Conservation (phyloP, 2,888 invertebrate species). For the Gymnosoma rotundatum region DNA sequence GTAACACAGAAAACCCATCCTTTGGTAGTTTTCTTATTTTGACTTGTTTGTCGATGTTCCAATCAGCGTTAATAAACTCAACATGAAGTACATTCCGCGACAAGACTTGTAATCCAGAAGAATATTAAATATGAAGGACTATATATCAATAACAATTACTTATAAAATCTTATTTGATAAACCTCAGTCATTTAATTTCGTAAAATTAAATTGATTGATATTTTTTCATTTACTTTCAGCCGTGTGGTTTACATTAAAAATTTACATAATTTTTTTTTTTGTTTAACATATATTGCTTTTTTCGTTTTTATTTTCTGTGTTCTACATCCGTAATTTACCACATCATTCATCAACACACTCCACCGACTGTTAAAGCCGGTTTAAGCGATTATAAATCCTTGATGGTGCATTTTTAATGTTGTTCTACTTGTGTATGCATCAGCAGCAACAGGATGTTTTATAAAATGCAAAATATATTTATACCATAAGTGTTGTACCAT, state of each 20-base stretch:
- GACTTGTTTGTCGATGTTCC: too few relatives aligned
- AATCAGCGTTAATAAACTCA: too few relatives aligned
- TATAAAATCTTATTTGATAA: too few relatives aligned
- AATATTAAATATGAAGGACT: too few relatives aligned
- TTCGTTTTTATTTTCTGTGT: neutral
- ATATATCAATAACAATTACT: too few relatives aligned
- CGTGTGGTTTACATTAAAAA: constrained; percentile 61
- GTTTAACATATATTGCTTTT: neutral
- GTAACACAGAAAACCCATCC: too few relatives aligned
- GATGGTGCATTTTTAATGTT: constrained; percentile 32
- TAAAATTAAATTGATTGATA: constrained; percentile 29
- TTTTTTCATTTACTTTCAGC: constrained; percentile 42
- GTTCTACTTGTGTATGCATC: constrained; percentile 44
- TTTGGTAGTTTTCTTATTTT: too few relatives aligned
- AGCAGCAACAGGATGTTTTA: constrained; percentile 60
- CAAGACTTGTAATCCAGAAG: too few relatives aligned
- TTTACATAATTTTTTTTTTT: constrained; percentile 25
- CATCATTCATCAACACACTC: constrained; percentile 33
- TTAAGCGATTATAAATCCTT: constrained; percentile 52
- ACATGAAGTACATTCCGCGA: too few relatives aligned
- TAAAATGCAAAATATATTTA: constrained; percentile 15
- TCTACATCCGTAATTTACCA: constrained; percentile 48
- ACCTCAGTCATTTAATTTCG: too few relatives aligned
- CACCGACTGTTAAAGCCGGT: constrained; percentile 48
- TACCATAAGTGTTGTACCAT: neutral